These are phyloP conservation scores for Ariolimax columbianus DNA, from an alignment of 2,888 invertebrate species.

Conservation along the genomic window DNA sequence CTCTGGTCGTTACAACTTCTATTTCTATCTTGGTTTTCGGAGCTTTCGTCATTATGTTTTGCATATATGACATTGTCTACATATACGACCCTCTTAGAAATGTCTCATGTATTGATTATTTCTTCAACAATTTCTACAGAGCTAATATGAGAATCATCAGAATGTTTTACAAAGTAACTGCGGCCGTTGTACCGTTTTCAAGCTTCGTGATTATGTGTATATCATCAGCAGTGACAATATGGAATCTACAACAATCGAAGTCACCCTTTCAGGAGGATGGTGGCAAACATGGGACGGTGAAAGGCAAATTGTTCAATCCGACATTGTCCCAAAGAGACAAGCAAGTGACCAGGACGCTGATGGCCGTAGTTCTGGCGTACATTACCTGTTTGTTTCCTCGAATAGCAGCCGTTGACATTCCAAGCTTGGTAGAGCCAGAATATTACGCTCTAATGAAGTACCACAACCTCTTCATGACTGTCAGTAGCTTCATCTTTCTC, in stretches of 20 bases:
- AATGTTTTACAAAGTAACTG: not conserved
- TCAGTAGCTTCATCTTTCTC: not conserved
- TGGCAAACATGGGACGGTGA: no score
- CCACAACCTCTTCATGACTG: not conserved
- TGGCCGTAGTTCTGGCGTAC: not conserved
- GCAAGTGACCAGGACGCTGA: not conserved
- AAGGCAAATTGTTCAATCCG: no score
- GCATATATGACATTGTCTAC: not conserved
- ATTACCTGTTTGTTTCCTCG: not conserved
- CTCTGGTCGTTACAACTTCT: not conserved
- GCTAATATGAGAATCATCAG: not conserved
- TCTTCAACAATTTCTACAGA: constrained; percentile 16
- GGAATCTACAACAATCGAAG: not conserved
- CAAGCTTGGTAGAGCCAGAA: not conserved
- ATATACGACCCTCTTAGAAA: not conserved
- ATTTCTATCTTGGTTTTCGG: constrained; percentile 22
- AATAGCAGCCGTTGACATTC: not conserved
- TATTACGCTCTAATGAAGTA: not conserved
- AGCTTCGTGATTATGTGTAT: constrained; percentile 8
- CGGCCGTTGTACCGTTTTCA: not conserved
- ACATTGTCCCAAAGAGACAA: not conserved
- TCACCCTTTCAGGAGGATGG: not conserved
- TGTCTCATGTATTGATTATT: not conserved
- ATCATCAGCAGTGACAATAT: constrained; percentile 2
- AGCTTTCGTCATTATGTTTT: constrained; percentile 13